phyloP scores from a whole-genome alignment of 1,140 invertebrate species.

The Grapholita molesta region DNA sequence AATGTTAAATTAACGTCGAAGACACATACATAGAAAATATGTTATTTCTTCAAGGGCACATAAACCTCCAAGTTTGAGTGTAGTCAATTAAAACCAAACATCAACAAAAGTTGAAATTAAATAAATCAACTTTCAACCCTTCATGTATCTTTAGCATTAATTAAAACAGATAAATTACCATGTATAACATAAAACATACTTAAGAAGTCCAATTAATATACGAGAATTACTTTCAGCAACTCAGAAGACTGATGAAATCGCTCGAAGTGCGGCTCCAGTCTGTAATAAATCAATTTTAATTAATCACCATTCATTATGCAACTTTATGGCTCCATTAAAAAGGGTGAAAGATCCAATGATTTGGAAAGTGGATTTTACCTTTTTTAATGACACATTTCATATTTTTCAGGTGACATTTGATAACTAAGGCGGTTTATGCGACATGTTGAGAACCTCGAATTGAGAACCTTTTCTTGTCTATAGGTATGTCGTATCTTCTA shows the following conservation, averaged over 20 bases:
- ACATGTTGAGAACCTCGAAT: too few species aligned
- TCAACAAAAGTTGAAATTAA: not conserved
- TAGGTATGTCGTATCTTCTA: too few species aligned
- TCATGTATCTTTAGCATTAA: not conserved
- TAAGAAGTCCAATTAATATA: slow-evolving; percentile 1
- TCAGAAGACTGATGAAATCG: not conserved
- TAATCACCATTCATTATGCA: slow-evolving; percentile 14
- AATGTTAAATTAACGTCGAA: too few species aligned
- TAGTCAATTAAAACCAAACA: not conserved
- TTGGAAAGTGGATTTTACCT: not conserved
- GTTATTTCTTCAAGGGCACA: too few species aligned
- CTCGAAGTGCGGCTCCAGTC: not conserved
- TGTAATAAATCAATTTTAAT: slow-evolving; percentile 16
- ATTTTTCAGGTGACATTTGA: not conserved
- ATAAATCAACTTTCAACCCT: not conserved
- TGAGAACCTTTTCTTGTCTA: too few species aligned
- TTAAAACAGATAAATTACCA: not conserved
- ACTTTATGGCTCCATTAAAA: slow-evolving; percentile 10
- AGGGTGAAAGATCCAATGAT: slow-evolving; percentile 12
- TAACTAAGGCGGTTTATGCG: not conserved
- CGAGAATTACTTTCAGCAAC: not conserved
- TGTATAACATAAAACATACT: not conserved
- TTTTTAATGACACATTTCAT: not conserved
- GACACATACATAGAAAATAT: too few species aligned
- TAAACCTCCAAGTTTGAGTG: too few species aligned